These are phyloP conservation scores for Martes martes DNA, from an alignment of 2,113 vertebrate genomes.

Conservation along the genomic window DNA sequence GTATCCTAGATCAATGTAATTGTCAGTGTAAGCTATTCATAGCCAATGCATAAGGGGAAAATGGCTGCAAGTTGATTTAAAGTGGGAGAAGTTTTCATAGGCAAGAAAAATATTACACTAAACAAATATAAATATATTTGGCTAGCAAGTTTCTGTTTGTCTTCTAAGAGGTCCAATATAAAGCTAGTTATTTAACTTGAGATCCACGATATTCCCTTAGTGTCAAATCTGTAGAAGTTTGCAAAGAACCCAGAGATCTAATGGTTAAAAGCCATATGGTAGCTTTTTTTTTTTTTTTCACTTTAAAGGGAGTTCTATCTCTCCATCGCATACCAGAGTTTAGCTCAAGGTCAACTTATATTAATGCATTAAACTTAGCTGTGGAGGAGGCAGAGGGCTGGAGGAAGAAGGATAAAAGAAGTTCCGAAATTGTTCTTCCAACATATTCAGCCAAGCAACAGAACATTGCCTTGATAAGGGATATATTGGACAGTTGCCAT, in stretches of 20 bases:
- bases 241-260: constrained; percentile 64
- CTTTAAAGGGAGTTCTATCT: constrained; percentile 73
- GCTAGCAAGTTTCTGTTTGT: constrained; percentile 23
- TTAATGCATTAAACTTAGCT: constrained; percentile 71
- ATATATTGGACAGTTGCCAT: constrained; percentile 73
- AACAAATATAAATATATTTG: constrained; percentile 51
- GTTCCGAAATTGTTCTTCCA: constrained; percentile 78
- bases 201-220: neutral
- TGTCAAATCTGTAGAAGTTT: constrained; percentile 41
- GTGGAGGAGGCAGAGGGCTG: constrained; percentile 76
- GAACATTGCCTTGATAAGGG: constrained; percentile 76
- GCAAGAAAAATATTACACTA: constrained; percentile 12
- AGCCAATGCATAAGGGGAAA: neutral
- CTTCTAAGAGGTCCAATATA: neutral
- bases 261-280: constrained; percentile 73
- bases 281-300: constrained; percentile 31
- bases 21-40: constrained; percentile 76
- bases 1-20: constrained; percentile 79
- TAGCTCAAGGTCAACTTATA: constrained; percentile 81
- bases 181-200: constrained; percentile 37
- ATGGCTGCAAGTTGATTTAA: constrained; percentile 25
- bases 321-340: constrained; percentile 73
- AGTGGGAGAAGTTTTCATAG: constrained; percentile 56
- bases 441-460: constrained; percentile 71
- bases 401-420: constrained; percentile 84